Evolutionary conservation across 1,140 invertebrate species (phyloP).

Genomic region (Zaprionus ornatus): DNA sequence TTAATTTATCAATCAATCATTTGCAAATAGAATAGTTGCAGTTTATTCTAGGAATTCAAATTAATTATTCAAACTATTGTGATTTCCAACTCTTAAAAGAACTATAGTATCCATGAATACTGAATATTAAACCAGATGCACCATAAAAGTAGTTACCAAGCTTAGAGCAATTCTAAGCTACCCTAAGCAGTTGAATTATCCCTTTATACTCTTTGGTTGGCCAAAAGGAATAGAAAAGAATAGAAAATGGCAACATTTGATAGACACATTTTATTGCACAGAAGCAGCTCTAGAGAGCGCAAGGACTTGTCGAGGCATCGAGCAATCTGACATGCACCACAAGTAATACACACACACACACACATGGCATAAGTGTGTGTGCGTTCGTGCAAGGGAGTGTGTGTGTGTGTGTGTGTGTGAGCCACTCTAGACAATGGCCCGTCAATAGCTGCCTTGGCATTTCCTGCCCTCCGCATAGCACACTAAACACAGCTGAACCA

Average conservation of each 20-base stretch:
- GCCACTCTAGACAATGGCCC: slow-evolving; percentile 42
- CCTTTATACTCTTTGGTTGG: slow-evolving; percentile 10
- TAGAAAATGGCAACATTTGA: slow-evolving; percentile 60
- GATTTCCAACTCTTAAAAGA: neutral
- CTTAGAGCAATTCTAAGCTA: neutral
- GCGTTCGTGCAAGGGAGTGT: neutral
- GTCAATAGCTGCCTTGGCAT: slow-evolving; percentile 40
- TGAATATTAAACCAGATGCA: neutral
- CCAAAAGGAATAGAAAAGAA: slow-evolving; percentile 19
- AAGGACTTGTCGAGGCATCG: slow-evolving; percentile 24
- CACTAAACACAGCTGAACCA: slow-evolving; percentile 25
- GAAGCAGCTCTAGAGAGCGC: slow-evolving; percentile 38
- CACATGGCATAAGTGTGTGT: neutral
- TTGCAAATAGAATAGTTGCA: too few species aligned
- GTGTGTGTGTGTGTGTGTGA: slow-evolving; percentile 16
- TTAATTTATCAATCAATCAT: too few species aligned
- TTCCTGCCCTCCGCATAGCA: slow-evolving; percentile 18
- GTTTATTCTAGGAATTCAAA: too few species aligned
- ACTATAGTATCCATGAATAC: neutral
- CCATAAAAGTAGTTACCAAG: neutral
- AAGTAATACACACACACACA: slow-evolving; percentile 2
- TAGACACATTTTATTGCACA: slow-evolving; percentile 78
- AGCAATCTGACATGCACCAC: slow-evolving; percentile 32
- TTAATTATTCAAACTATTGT: too few species aligned
- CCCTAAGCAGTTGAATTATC: neutral